A percentile compares a stretch with the other conserved stretches of the same genome.
These are phyloP conservation scores for Hippolais icterina DNA, from an alignment of 2,113 vertebrate species.

Conservation along the genomic window DNA sequence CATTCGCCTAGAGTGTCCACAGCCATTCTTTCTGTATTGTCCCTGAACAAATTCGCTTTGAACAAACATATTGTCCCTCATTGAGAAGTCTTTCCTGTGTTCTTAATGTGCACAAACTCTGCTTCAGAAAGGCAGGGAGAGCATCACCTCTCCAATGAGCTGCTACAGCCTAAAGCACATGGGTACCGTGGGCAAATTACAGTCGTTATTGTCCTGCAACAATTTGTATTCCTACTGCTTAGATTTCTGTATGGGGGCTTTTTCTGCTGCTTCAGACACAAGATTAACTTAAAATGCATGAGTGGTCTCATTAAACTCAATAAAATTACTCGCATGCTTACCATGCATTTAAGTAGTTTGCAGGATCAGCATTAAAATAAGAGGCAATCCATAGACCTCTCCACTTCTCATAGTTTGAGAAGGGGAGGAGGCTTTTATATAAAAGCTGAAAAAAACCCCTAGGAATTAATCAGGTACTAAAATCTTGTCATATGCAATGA, in stretches of 20 bases:
- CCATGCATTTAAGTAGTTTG: not conserved
- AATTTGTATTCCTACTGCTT: not conserved
- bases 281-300: constrained; percentile 5
- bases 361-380: not conserved
- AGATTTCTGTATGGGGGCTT: not conserved
- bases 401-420: not conserved
- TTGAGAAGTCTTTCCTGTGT: not conserved
- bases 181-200: not conserved
- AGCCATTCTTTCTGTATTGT: not conserved
- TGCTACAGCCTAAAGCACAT: not conserved
- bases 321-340: constrained; percentile 14
- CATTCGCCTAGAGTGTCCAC: not conserved
- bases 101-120: not conserved
- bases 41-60: not conserved
- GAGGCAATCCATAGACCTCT: not conserved
- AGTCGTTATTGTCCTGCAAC: not conserved
- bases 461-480: not conserved
- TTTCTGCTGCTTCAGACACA: not conserved
- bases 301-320: not conserved
- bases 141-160: not conserved
- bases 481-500: not conserved
- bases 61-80: not conserved
- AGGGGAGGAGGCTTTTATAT: not conserved
- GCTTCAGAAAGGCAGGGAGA: not conserved
- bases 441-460: not conserved